These are phyloP conservation scores for Narcine bancroftii DNA, from an alignment of 2,113 vertebrate species.

Conservation along the genomic window DNA sequence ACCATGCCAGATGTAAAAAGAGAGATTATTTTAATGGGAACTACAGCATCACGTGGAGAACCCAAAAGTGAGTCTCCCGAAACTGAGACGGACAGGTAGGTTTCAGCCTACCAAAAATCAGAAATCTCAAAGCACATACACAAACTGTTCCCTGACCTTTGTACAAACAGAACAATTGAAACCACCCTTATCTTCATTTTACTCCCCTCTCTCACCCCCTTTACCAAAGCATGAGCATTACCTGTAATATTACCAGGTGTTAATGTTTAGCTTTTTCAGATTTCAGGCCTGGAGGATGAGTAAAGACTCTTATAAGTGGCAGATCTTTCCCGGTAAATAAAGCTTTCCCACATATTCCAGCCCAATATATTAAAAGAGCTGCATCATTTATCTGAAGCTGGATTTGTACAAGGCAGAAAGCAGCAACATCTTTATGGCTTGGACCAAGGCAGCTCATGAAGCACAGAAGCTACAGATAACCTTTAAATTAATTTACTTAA, in stretches of 20 bases:
- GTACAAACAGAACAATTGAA: neutral
- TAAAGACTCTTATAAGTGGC: neutral
- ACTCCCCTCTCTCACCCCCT: neutral
- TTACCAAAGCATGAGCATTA: neutral
- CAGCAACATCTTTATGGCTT: no score
- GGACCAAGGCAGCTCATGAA: neutral
- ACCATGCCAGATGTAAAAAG: no score
- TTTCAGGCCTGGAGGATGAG: neutral
- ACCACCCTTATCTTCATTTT: neutral
- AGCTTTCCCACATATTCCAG: neutral
- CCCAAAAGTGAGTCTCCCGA: neutral
- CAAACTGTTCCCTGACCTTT: neutral
- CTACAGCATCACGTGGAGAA: no score
- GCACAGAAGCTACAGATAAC: neutral
- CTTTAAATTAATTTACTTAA: neutral
- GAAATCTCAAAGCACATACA: no score
- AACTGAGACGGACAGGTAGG: no score
- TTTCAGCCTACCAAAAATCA: no score
- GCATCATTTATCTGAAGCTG: neutral
- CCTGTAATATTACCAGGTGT: neutral
- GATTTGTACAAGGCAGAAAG: neutral
- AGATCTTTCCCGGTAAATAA: neutral
- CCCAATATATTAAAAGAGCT: neutral
- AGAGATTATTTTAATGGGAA: no score
- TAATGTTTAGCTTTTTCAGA: neutral